Conservation (phyloP, 2,113 vertebrate genomes). For the Phyllopteryx taeniolatus region DNA sequence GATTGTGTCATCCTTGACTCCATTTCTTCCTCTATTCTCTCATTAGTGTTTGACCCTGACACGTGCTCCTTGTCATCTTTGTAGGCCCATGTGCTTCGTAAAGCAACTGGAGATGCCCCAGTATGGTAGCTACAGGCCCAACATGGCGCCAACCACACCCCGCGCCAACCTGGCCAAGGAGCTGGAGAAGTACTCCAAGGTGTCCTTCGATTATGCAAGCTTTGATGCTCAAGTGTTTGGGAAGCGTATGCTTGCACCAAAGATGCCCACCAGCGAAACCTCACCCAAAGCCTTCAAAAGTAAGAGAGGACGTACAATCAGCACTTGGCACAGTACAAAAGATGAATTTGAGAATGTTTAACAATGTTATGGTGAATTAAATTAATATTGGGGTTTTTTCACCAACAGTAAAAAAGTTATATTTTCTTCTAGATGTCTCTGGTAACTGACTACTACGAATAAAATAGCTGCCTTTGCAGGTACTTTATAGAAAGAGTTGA, state of each 20-base stretch:
- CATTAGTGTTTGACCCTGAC: background rate
- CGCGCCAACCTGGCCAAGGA: conserved; percentile 97
- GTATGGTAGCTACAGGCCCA: conserved; percentile 89
- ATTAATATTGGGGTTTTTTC: too few species aligned
- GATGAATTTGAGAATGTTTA: background rate
- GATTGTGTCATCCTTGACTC: conserved; percentile 32
- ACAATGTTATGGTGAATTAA: too few species aligned
- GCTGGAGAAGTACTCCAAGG: conserved; percentile 99
- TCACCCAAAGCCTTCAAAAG: conserved; percentile 99
- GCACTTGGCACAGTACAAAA: background rate
- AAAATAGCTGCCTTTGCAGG: too few species aligned
- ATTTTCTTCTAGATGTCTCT: too few species aligned
- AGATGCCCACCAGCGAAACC: conserved; percentile 96
- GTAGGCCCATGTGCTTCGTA: conserved; percentile 97
- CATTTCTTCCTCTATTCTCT: conserved; percentile 32
- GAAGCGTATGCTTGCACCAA: conserved; percentile 97
- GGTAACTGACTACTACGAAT: too few species aligned
- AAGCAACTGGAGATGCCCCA: conserved; percentile 96
- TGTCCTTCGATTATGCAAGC: conserved; percentile 99
- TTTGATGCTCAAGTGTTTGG: conserved; percentile 99
- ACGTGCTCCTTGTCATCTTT: background rate
- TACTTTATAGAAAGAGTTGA: too few species aligned
- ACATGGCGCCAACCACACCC: conserved; percentile 84
- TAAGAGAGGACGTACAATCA: conserved; percentile 67
- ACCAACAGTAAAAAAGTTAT: too few species aligned